Percentiles rank a stretch among this genome's conserved stretches.
Conservation (phyloP, 2,888 invertebrate genomes). For the Myopa testacea region DNA sequence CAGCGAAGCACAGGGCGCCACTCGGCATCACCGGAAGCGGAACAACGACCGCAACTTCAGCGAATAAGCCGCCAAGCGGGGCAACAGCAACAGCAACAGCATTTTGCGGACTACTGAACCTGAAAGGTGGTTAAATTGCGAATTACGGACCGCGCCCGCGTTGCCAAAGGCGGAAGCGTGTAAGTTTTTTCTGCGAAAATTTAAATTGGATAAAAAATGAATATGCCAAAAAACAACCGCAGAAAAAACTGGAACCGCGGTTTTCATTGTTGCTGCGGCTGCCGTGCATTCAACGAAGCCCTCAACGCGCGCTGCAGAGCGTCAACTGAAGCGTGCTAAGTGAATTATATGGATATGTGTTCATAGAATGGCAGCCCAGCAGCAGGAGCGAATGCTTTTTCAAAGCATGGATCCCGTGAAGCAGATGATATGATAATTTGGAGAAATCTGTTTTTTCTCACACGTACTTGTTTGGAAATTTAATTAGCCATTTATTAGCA, state of each 20-base stretch:
- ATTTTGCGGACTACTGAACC: conserved; percentile 64
- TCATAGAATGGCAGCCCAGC: too few relatives aligned
- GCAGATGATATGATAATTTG: conserved; percentile 31
- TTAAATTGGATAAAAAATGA: conserved; percentile 47
- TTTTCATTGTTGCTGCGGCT: not conserved
- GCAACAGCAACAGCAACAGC: conserved; percentile 34
- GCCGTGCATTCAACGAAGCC: conserved; percentile 47
- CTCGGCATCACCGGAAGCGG: conserved; percentile 51
- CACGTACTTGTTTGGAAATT: conserved; percentile 30
- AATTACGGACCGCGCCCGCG: conserved; percentile 59
- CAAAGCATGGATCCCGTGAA: not conserved
- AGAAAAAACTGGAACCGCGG: conserved; percentile 42
- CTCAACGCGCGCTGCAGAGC: conserved; percentile 53
- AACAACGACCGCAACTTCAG: conserved; percentile 28
- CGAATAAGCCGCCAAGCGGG: conserved; percentile 41
- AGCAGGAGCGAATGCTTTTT: not conserved
- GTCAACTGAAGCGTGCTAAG: conserved; percentile 52
- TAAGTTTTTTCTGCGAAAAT: conserved; percentile 43
- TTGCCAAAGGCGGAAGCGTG: conserved; percentile 45
- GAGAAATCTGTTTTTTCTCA: conserved; percentile 2
- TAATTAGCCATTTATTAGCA: conserved; percentile 23
- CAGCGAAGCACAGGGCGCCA: conserved; percentile 16
- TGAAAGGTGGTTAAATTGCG: conserved; percentile 69
- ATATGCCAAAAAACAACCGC: conserved; percentile 40
- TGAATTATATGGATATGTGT: conserved; percentile 50